These are phyloP conservation scores for Neria commutata DNA, from an alignment of 2,888 invertebrate genomes.

Conservation along the genomic window DNA sequence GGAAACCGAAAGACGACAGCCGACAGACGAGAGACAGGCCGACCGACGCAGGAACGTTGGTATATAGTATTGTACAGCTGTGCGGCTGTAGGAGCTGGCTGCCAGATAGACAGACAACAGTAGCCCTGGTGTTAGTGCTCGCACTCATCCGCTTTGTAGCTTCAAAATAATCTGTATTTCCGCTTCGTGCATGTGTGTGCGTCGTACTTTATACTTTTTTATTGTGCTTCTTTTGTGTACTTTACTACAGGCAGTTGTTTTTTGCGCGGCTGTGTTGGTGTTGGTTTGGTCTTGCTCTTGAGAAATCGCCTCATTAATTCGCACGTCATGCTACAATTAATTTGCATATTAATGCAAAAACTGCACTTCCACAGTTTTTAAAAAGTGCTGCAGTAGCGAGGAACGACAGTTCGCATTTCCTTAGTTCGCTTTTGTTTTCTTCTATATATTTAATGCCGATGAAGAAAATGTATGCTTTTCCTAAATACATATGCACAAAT, in stretches of 20 bases:
- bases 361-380: too few species aligned
- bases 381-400: too few species aligned
- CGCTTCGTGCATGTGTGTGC: constrained; percentile 17
- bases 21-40: neutral
- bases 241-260: neutral
- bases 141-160: constrained; percentile 26
- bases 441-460: too few species aligned
- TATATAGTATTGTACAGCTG: neutral
- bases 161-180: constrained; percentile 30
- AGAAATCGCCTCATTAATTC: constrained; percentile 55
- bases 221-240: neutral
- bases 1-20: too few species aligned
- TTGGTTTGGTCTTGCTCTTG: constrained; percentile 36
- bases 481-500: too few species aligned
- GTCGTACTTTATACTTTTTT: neutral
- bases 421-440: too few species aligned
- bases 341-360: constrained; percentile 50
- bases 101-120: neutral
- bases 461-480: too few species aligned
- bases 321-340: constrained; percentile 50
- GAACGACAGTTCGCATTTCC: too few species aligned
- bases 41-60: neutral
- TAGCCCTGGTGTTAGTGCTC: too few species aligned
- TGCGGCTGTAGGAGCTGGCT: neutral
- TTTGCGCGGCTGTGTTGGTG: neutral